phyloP scores from a whole-genome alignment of 2,888 invertebrate genomes.

The Magallana nippona region DNA sequence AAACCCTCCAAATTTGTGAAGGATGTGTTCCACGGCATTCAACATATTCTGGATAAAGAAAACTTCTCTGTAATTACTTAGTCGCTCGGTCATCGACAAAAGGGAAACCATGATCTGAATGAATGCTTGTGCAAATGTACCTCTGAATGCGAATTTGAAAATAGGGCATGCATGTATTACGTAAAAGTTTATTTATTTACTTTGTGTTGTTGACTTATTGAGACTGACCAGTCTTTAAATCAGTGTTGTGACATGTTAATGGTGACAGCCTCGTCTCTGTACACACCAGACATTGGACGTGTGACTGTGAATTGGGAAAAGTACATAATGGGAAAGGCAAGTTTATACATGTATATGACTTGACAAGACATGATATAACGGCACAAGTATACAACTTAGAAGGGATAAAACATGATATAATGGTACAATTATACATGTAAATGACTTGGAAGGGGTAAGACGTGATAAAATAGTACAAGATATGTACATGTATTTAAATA shows the following conservation, averaged over 20 bases:
- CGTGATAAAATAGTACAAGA: too few species aligned
- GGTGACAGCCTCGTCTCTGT: too few species aligned
- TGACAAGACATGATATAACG: too few species aligned
- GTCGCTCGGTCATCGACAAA: neutral
- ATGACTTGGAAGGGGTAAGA: too few species aligned
- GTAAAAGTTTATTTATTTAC: neutral
- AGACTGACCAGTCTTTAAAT: slow-evolving; percentile 17
- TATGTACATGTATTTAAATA: too few species aligned
- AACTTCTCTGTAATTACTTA: slow-evolving; percentile 49
- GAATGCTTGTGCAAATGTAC: slow-evolving; percentile 2
- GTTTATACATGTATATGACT: too few species aligned
- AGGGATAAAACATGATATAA: too few species aligned
- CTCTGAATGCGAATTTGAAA: neutral
- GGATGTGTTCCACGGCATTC: slow-evolving; percentile 74
- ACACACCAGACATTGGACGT: too few species aligned
- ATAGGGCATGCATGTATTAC: neutral
- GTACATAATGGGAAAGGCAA: too few species aligned
- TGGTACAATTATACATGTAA: too few species aligned
- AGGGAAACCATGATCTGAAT: slow-evolving; percentile 13
- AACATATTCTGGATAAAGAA: slow-evolving; percentile 74
- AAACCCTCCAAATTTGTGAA: slow-evolving; percentile 72
- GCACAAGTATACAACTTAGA: too few species aligned
- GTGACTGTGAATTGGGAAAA: too few species aligned
- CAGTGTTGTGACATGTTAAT: neutral
- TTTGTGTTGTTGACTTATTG: neutral